These are phyloP conservation scores for Noctua pronuba DNA, from an alignment of 2,888 invertebrate species.

Conservation along the genomic window DNA sequence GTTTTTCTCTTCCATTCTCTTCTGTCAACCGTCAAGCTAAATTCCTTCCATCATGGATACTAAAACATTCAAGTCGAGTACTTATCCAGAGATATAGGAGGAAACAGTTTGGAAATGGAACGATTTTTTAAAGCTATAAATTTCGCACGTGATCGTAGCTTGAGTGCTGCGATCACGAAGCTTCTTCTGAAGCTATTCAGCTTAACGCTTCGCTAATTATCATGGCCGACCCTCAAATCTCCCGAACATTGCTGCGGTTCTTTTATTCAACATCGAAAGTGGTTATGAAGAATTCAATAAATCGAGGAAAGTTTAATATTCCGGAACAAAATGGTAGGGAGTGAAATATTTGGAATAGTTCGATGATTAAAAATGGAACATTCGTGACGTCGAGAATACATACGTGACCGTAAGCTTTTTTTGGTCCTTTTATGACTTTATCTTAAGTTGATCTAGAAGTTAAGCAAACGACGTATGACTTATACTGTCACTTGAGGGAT, in stretches of 20 bases:
- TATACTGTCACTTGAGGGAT: too few relatives aligned
- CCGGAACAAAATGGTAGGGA: slow-evolving; percentile 22
- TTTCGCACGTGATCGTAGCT: slow-evolving; percentile 74
- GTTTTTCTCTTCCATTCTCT: too few relatives aligned
- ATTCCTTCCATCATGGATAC: slow-evolving; percentile 36
- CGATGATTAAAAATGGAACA: slow-evolving; percentile 38
- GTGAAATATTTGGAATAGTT: slow-evolving; percentile 49
- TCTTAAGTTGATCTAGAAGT: neutral
- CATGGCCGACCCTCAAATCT: slow-evolving; percentile 67
- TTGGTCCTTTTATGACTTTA: neutral
- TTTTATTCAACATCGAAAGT: slow-evolving; percentile 63
- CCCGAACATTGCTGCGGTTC: slow-evolving; percentile 65
- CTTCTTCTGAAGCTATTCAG: slow-evolving; percentile 67
- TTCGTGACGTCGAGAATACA: slow-evolving; percentile 5
- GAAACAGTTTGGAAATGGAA: slow-evolving; percentile 50
- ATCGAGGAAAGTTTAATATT: slow-evolving; percentile 43
- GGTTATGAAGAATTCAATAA: slow-evolving; percentile 52
- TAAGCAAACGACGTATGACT: neutral
- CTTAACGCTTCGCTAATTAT: slow-evolving; percentile 73
- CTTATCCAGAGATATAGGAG: slow-evolving; percentile 52
- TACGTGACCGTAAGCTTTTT: neutral
- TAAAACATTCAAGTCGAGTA: slow-evolving; percentile 50
- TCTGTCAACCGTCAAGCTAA: neutral
- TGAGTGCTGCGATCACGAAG: slow-evolving; percentile 55
- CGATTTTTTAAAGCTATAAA: slow-evolving; percentile 76